Percentiles rank a stretch among this genome's conserved stretches.
phyloP scores from a whole-genome alignment of 2,113 vertebrate genomes.

The Charina bottae region DNA sequence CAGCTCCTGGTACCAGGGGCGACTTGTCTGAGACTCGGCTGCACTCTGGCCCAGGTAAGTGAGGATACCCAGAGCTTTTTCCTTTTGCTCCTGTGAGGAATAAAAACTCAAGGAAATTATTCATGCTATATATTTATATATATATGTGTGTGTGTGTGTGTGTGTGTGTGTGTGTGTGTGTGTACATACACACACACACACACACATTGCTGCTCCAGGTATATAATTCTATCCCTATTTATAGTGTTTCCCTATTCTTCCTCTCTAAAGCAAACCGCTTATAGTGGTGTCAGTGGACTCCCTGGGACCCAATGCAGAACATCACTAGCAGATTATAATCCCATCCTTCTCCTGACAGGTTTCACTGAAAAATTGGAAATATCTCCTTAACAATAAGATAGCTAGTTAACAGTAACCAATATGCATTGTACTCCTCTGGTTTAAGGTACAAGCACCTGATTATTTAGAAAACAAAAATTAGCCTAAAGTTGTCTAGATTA shows the following conservation, averaged over 20 bases:
- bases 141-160: no score
- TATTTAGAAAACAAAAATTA: neutral
- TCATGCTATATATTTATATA: neutral
- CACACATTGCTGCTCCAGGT: neutral
- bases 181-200: neutral
- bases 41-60: constrained; percentile 86
- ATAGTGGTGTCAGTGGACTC: neutral
- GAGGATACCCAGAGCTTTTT: constrained; percentile 86
- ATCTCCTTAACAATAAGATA: neutral
- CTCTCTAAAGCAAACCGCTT: neutral
- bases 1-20: constrained; percentile 86
- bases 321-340: neutral
- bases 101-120: neutral
- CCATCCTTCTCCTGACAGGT: neutral
- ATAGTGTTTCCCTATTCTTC: neutral
- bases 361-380: neutral
- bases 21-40: constrained; percentile 80
- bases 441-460: neutral
- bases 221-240: neutral
- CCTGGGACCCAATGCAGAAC: neutral
- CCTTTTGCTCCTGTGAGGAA: constrained; percentile 81
- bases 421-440: neutral
- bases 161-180: no score
- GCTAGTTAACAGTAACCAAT: neutral
- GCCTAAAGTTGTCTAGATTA: neutral